Base-by-base conservation (phyloP, 2,888 invertebrate species). In the Eupithecia insigniata region DNA sequence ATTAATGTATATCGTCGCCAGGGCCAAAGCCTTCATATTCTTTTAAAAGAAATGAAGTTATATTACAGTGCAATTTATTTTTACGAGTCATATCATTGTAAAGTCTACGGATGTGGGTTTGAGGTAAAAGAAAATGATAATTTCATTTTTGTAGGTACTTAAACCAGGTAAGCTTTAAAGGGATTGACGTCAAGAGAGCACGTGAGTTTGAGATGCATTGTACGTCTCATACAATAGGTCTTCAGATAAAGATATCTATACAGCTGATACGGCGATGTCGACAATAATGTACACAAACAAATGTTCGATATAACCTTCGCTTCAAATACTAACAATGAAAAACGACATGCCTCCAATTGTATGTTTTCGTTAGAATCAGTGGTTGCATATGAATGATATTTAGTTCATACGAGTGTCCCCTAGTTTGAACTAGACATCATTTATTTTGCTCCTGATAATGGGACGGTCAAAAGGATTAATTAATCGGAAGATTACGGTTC, bases 381-480 rank as follows among this genome's bases (percentile, higher is more conserved):
- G 30, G 43, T 34, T 58, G 64, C 55, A 68, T 61, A 39, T 12
- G 66, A 67, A 64, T 69, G 14, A 69, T 51, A 16, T 67, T 55
- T 36, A 69, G 69, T 69, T 69, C 58, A 69, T 62, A 66, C 71
- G 36, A 64, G 70, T 69, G 67, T n/a, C n/a, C n/a, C n/a, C n/a
- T n/a, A n/a, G n/a, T n/a, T n/a, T n/a, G n/a, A n/a, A n/a, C n/a
- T n/a, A n/a, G n/a, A n/a, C n/a, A n/a, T n/a, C n/a, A n/a, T n/a
- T n/a, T n/a, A n/a, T n/a, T n/a, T n/a, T n/a, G n/a, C n/a, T n/a
- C n/a, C n/a, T n/a, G n/a, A n/a, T n/a, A 22, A 55, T 55, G 55
- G 64, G 55, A 62, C 60, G 66, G 65, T 67, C 75, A 75, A 77
- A 78, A 74, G 77, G 70, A 72, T 70, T 78, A 76, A 78, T 77